Evolutionary conservation across 2,113 vertebrate species (phyloP), one percentile per base, ranked within the genome.

Genomic region (Myiagra hebetior): DNA sequence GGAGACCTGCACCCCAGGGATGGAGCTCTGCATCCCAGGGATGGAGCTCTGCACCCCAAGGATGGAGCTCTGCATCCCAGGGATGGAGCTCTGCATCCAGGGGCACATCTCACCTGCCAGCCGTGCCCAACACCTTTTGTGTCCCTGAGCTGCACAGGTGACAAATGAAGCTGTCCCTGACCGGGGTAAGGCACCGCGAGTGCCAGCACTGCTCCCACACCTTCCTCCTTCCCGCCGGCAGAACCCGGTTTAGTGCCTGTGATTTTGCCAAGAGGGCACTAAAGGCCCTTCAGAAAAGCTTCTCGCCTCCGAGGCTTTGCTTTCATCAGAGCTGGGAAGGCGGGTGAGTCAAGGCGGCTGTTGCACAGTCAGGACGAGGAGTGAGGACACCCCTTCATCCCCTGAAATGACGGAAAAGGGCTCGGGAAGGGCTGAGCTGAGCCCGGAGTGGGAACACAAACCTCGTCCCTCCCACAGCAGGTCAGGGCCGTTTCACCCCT

Each of bases 101-200:
- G 63, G 41, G 20, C 33, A 4, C 10, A 3, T 18, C 28, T 1
- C 68, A 6, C 14, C 52, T 15, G 9, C 18, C 88, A 3, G 44
- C 19, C 33, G 59, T 1, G 21, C 50, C n/a, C 68, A 30, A 2
- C 80, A n/a, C 67, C 62, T 37, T 10, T 0, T 0, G 41, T 7
- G 33, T 1, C 22, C 37, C 37, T 37, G 37, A 37, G 37, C 42
- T 8, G 42, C 59, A 4, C 15, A 14, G 35, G 82, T 2, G 42
- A 63, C 52, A 47, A 15, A 57, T 0, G 4, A 8, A 67, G 6
- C 41, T 3, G 56, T 28, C 27, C 52, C 3, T 1, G 80, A 1
- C 1, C 0, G 2, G 46, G 42, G 4, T 0, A 3, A 9, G 49
- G 0, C 44, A 18, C 50, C 1, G 11, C 1, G 2, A 56, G 70